phyloP scores from a whole-genome alignment of 2,797 vertebrate genomes.

The Oreonectes daqikongensis region DNA sequence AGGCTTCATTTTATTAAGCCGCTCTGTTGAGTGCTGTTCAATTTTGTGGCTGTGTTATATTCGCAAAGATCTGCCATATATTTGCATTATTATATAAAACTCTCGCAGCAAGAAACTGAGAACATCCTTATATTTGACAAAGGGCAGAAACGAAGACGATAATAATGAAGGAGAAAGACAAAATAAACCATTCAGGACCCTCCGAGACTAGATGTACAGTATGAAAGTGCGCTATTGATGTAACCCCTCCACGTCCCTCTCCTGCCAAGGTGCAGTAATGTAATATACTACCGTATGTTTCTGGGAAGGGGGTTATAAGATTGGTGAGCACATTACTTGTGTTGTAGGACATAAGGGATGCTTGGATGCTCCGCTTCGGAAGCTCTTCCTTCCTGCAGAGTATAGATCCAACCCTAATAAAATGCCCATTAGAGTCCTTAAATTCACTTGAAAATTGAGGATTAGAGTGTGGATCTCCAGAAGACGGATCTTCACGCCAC shows the following conservation, averaged over 20 bases:
- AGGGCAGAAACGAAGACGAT: neutral
- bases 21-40: neutral
- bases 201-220: neutral
- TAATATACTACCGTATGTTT: neutral
- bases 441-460: neutral
- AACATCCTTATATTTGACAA: neutral
- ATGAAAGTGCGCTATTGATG: neutral
- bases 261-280: slow-evolving; percentile 27
- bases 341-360: slow-evolving; percentile 20
- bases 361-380: neutral
- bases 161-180: neutral
- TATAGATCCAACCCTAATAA: neutral
- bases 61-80: too few relatives aligned
- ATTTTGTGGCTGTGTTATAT: neutral
- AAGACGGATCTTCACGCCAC: neutral
- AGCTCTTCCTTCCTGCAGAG: neutral
- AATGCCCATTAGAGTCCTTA: neutral
- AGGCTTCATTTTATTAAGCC: slow-evolving; percentile 4
- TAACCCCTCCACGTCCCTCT: neutral
- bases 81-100: too few relatives aligned
- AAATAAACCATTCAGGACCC: too few relatives aligned
- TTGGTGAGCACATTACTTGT: slow-evolving; percentile 25
- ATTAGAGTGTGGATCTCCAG: neutral
- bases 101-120: too few relatives aligned
- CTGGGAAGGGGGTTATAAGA: slow-evolving; percentile 11